These are phyloP conservation scores for Mus minutoides DNA, from an alignment of 2,797 vertebrate species.

Conservation along the genomic window DNA sequence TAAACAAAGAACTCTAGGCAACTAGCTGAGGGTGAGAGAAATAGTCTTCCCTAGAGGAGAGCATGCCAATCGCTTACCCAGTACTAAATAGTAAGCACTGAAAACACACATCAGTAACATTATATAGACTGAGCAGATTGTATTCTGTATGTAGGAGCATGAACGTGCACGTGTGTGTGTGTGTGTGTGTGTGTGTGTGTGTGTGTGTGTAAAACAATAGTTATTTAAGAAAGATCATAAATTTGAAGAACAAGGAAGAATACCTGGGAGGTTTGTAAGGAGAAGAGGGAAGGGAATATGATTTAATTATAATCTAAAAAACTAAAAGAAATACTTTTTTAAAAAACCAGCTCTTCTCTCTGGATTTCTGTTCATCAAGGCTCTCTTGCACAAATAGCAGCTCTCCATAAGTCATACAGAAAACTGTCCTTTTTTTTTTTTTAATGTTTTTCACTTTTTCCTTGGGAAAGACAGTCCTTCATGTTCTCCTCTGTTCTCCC, in stretches of 20 bases:
- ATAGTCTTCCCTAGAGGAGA: neutral
- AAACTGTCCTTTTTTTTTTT: neutral
- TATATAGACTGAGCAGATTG: neutral
- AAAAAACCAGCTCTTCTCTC: neutral
- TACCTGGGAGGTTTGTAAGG: neutral
- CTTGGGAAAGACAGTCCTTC: neutral
- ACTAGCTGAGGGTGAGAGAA: neutral
- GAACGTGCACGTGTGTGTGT: no score
- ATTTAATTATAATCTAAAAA: neutral
- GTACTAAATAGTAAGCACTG: neutral
- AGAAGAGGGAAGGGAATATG: neutral
- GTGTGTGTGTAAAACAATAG: no score
- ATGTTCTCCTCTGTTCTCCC: neutral
- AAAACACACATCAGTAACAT: neutral
- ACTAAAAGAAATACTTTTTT: neutral
- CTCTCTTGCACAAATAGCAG: neutral
- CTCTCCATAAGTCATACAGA: neutral
- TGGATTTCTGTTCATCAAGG: conserved; percentile 19
- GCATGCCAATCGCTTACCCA: neutral
- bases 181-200: no score
- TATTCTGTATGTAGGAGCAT: neutral
- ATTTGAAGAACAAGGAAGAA: neutral
- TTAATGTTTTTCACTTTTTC: neutral
- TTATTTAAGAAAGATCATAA: neutral
- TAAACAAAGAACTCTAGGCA: neutral